Percentiles rank a stretch among this genome's conserved stretches.
phyloP scores from a whole-genome alignment of 2,113 vertebrate species.

The Mus pahari region DNA sequence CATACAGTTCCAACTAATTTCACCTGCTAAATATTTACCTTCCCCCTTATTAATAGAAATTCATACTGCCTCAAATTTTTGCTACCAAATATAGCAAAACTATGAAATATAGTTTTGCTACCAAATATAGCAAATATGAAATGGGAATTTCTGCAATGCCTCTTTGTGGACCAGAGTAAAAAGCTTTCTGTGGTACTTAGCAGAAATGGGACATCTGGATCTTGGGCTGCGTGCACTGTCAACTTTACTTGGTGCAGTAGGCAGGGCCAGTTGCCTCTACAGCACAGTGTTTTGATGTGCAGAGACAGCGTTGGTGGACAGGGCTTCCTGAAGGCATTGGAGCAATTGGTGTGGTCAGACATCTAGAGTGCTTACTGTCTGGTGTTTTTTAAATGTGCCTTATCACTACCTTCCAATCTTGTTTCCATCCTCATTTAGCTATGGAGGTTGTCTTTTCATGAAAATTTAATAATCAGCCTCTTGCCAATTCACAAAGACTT shows the following conservation, averaged over 20 bases:
- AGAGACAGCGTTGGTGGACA: not conserved
- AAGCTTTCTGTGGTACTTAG: not conserved
- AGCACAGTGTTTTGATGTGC: not conserved
- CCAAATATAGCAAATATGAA: not conserved
- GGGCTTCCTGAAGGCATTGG: not conserved
- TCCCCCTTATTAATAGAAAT: constrained; percentile 7
- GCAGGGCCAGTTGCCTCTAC: not conserved
- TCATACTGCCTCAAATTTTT: not conserved
- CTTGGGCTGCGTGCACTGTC: not conserved
- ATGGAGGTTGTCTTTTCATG: constrained; percentile 20
- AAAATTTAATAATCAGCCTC: constrained; percentile 47
- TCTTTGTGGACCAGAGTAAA: not conserved
- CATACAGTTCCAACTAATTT: not conserved
- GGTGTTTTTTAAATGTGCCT: constrained; percentile 43
- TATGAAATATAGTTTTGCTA: not conserved
- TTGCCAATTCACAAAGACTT: constrained; percentile 65
- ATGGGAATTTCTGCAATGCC: not conserved
- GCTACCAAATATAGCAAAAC: not conserved
- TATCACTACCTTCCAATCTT: constrained; percentile 58
- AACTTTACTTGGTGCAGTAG: not conserved
- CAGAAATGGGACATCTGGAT: not conserved
- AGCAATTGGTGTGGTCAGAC: not conserved
- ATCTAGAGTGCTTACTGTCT: constrained; percentile 25
- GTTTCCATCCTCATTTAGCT: constrained; percentile 69
- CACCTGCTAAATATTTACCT: not conserved